Conservation (phyloP, 2,888 invertebrate species). For the Petrolisthes cinctipes region DNA sequence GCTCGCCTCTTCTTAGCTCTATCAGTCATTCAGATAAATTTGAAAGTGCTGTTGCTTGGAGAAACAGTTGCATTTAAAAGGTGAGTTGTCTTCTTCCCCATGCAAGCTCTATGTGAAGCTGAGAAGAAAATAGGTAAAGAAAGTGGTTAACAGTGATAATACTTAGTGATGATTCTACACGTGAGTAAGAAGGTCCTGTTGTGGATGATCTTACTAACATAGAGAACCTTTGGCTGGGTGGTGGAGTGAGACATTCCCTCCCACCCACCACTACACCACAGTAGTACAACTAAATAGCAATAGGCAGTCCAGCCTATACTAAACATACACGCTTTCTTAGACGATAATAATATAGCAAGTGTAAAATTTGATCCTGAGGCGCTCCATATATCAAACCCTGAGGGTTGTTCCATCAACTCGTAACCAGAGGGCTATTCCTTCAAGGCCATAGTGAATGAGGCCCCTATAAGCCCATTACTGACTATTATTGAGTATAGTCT, state of each 20-base stretch:
- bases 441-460: not conserved
- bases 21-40: not conserved
- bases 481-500: not conserved
- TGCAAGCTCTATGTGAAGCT: constrained; percentile 6
- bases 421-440: not conserved
- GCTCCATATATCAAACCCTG: constrained; percentile 30
- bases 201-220: not conserved
- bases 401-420: not conserved
- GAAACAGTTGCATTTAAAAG: constrained; percentile 1
- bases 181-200: constrained; percentile 9
- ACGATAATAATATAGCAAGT: constrained; percentile 34
- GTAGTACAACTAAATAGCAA: constrained; percentile 11
- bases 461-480: not conserved
- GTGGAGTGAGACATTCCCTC: not conserved
- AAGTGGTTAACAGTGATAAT: constrained; percentile 19
- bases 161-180: constrained; percentile 9
- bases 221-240: constrained; percentile 9
- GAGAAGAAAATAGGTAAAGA: constrained; percentile 6
- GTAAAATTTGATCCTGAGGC: constrained; percentile 40
- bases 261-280: no score
- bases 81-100: not conserved
- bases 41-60: constrained; percentile 5
- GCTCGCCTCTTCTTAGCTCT: not conserved
- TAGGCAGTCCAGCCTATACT: constrained; percentile 6
- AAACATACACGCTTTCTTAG: constrained; percentile 29